Evolutionary conservation across 2,113 vertebrate species (phyloP), one percentile per base, ranked within the genome.

Genomic region (Actinemys pallida): DNA sequence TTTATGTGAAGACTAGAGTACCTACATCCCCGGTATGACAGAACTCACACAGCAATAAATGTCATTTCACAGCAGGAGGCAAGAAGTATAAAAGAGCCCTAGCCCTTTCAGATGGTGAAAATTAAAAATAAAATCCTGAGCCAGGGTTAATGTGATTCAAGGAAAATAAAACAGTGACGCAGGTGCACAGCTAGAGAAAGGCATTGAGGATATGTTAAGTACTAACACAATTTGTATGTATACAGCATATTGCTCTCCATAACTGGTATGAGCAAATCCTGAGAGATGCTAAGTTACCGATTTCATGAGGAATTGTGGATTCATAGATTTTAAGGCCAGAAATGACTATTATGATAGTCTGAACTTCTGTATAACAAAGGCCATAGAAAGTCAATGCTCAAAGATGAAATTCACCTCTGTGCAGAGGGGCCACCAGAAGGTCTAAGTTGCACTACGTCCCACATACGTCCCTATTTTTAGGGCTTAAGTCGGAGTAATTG

Each of bases 1-100:
- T 90, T 92, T 86, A 76, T 90, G 86, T 90, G 75, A 92, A 94
- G 42, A 59, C 79, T 94, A 80, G 90, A 84, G 72, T 93, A 49
- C 62, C 86, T 81, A 42, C 45, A 83, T 84, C 12, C 31, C 50
- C 83, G 76, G 79, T 91, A 89, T 52, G 86, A 69, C 39, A 84
- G 82, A 81, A 81, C 62, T 11, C 83, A 75, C 84, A 87, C 82
- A 87, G 62, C 56, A 91, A 13, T 86, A 91, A 53, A 93, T 72
- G n/a, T 92, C 62, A 90, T 86, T 90, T 83, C 80, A 75, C 57
- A 84, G 76, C 76, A 84, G 50, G 87, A 92, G 57, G 50, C 9
- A 76, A 42, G 57, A 65, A 89, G 75, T 75, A 9, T 29, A 82
- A 87, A 54, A 75, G 31, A 59, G 76, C 12, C 6, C 10, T 65